Evolutionary conservation across 2,797 vertebrate genomes (phyloP).

Genomic region (Phrynocephalus guinanensis): DNA sequence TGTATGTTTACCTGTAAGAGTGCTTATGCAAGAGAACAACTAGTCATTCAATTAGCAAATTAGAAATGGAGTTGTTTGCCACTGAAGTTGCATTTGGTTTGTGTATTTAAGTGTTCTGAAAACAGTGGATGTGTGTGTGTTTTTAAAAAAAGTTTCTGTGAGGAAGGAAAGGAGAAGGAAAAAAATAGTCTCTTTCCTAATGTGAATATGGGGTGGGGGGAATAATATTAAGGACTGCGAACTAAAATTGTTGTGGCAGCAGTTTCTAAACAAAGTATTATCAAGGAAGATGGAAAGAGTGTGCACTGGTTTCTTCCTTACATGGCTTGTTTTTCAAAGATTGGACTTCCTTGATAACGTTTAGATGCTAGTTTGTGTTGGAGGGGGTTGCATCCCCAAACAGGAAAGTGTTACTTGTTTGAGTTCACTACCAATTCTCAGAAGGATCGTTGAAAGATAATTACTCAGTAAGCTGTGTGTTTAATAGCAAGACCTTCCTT

Average conservation of each 20-base stretch:
- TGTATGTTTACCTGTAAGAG: neutral
- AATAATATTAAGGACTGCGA: neutral
- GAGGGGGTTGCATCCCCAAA: slow-evolving; percentile 42
- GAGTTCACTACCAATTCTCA: slow-evolving; percentile 41
- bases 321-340: slow-evolving; percentile 41
- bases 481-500: slow-evolving; percentile 28
- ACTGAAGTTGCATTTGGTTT: slow-evolving; percentile 30
- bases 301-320: slow-evolving; percentile 22
- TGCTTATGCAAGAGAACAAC: slow-evolving; percentile 56
- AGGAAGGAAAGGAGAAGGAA: neutral
- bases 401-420: slow-evolving; percentile 39
- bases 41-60: slow-evolving; percentile 56
- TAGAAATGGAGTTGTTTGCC: slow-evolving; percentile 45
- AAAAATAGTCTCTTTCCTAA: neutral
- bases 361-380: slow-evolving; percentile 39
- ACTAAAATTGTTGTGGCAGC: slow-evolving; percentile 7
- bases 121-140: fast-evolving
- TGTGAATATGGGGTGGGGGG: neutral
- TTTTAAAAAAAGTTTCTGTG: neutral
- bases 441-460: slow-evolving; percentile 30
- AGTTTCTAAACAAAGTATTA: slow-evolving; percentile 41
- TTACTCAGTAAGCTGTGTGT: slow-evolving; percentile 22
- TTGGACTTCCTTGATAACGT: slow-evolving; percentile 41
- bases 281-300: slow-evolving; percentile 22
- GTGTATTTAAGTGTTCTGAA: slow-evolving; percentile 2